phyloP scores from a whole-genome alignment of 2,113 vertebrate species.

The Phocoena sinus region DNA sequence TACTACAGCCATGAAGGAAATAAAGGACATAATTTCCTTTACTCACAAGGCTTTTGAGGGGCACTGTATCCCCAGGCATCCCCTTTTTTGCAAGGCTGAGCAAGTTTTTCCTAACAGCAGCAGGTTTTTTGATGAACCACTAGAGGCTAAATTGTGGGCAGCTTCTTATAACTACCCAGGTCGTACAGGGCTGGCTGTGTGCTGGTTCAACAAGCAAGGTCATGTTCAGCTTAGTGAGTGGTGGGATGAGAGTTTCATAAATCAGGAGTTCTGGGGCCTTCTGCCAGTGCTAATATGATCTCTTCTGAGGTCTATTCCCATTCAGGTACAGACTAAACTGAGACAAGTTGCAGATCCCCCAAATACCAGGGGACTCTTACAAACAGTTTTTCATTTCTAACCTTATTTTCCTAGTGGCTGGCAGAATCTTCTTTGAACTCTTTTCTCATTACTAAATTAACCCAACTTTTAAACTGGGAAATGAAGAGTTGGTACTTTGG shows the following conservation, averaged over 20 bases:
- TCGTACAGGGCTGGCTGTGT: neutral
- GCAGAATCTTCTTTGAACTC: neutral
- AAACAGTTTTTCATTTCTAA: neutral
- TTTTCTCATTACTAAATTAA: neutral
- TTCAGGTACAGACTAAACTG: neutral
- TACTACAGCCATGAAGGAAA: neutral
- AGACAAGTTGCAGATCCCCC: neutral
- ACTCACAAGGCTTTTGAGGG: neutral
- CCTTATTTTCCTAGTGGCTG: neutral
- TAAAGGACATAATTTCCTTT: neutral
- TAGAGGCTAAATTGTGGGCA: constrained; percentile 47
- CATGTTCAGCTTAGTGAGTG: constrained; percentile 21
- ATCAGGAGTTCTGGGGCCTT: constrained; percentile 13
- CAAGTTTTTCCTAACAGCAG: constrained; percentile 3
- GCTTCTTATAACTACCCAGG: constrained; percentile 8
- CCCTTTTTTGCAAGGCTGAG: neutral
- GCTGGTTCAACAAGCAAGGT: constrained; percentile 23
- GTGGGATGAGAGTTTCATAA: neutral
- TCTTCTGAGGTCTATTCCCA: neutral
- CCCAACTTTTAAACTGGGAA: neutral
- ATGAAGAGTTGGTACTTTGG: neutral
- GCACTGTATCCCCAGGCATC: neutral
- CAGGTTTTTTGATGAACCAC: constrained; percentile 3
- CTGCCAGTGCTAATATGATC: neutral
- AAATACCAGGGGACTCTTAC: neutral